Conservation (phyloP, 2,888 invertebrate species). For the Pelosia muscerda region DNA sequence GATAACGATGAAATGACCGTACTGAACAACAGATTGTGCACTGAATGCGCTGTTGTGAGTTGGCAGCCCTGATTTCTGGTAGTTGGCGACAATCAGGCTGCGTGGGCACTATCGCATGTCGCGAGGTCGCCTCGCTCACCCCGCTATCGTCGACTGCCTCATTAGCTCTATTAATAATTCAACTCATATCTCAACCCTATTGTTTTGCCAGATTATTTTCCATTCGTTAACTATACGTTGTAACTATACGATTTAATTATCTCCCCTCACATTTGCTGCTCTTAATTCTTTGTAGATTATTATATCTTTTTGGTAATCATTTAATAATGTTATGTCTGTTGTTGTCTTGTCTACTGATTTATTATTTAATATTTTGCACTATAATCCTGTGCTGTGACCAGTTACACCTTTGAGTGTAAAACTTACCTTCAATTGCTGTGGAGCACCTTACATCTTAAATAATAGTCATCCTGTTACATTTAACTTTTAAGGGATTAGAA, state of each 20-base stretch:
- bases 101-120: slow-evolving; percentile 81
- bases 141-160: slow-evolving; percentile 76
- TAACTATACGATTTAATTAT: slow-evolving; percentile 50
- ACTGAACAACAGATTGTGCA: background rate
- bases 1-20: background rate
- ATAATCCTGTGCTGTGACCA: background rate
- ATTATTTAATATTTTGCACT: background rate
- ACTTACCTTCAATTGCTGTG: too few species aligned
- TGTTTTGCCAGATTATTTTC: slow-evolving; percentile 78
- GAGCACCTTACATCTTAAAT: too few species aligned
- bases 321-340: background rate
- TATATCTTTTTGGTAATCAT: slow-evolving; percentile 3
- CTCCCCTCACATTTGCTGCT: slow-evolving; percentile 45
- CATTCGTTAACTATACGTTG: slow-evolving; percentile 60
- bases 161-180: slow-evolving; percentile 84
- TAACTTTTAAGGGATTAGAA: too few species aligned
- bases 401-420: too few species aligned
- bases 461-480: too few species aligned
- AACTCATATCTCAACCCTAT: slow-evolving; percentile 79
- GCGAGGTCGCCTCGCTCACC: slow-evolving; percentile 84
- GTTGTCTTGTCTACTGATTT: background rate
- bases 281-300: slow-evolving; percentile 30
- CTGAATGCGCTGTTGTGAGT: background rate
- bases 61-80: slow-evolving; percentile 63
- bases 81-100: slow-evolving; percentile 85